phyloP scores from a whole-genome alignment of 2,888 invertebrate genomes.

The Dione vanillae region DNA sequence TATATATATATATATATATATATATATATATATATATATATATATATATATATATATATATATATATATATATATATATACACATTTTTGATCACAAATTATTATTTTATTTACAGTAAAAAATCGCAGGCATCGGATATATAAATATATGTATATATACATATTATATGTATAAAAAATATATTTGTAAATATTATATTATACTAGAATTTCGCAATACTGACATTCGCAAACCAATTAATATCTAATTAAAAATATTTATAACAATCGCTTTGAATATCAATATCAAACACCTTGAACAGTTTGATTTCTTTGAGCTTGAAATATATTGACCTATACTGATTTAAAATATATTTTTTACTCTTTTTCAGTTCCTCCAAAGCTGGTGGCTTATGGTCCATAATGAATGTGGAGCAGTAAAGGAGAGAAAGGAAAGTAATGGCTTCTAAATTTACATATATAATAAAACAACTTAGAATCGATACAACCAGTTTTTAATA shows the following conservation, averaged over 20 bases:
- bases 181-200: too few relatives aligned
- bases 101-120: too few relatives aligned
- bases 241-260: conserved; percentile 21
- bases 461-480: conserved; percentile 20
- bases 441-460: not conserved
- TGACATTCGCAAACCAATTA: conserved; percentile 34
- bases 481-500: conserved; percentile 34
- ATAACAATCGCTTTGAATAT: conserved; percentile 13
- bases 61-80: too few relatives aligned
- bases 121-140: too few relatives aligned
- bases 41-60: too few relatives aligned
- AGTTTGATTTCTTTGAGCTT: not conserved
- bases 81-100: too few relatives aligned
- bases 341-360: not conserved
- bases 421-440: not conserved
- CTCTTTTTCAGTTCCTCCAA: not conserved
- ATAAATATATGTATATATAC: not conserved
- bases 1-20: too few relatives aligned
- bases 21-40: too few relatives aligned
- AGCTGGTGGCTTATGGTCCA: not conserved
- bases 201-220: conserved; percentile 7
- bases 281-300: conserved; percentile 3
- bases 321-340: too few relatives aligned
- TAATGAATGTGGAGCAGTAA: not conserved
- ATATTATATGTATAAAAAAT: too few relatives aligned